A percentile compares a stretch with the other conserved stretches of the same genome.
Conservation (phyloP, 2,797 vertebrate species). For the Cheirogaleus major region DNA sequence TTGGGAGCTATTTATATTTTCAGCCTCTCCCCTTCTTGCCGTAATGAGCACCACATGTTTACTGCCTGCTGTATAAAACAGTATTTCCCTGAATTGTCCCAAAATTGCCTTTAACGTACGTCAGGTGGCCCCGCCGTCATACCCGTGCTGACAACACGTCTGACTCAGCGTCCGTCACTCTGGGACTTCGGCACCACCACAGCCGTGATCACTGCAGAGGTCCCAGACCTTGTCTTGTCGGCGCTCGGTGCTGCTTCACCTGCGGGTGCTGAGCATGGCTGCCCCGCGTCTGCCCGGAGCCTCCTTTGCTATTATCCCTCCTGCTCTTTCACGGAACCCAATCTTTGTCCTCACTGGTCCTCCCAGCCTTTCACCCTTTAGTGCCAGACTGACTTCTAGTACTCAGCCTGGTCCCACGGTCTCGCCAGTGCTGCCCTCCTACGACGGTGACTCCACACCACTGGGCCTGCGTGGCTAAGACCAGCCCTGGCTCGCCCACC, state of each 20-base stretch:
- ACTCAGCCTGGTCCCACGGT: not conserved
- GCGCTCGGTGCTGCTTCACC: not conserved
- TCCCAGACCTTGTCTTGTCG: not conserved
- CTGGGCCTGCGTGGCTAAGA: not conserved
- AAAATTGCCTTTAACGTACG: not conserved
- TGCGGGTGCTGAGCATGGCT: accelerated
- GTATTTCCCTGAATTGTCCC: not conserved
- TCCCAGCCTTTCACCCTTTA: not conserved
- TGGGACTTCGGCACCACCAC: not conserved
- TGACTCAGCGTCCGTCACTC: not conserved
- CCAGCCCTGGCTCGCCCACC: not conserved
- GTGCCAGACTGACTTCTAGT: not conserved
- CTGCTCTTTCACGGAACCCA: not conserved
- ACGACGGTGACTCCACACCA: accelerated
- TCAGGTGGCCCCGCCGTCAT: not conserved
- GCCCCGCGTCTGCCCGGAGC: not conserved
- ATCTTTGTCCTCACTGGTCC: not conserved
- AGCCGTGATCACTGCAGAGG: not conserved
- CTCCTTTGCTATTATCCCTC: not conserved
- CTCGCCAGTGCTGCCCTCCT: accelerated
- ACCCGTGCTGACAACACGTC: not conserved
- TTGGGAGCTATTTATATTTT: not conserved
- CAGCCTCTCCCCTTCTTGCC: not conserved
- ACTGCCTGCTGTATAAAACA: not conserved
- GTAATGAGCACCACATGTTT: not conserved